Percentiles rank a stretch among this genome's conserved stretches.
These are phyloP conservation scores for Virgularia gustaviana DNA, from an alignment of 92 coral and sea anemone genomes.

Conservation along the genomic window DNA sequence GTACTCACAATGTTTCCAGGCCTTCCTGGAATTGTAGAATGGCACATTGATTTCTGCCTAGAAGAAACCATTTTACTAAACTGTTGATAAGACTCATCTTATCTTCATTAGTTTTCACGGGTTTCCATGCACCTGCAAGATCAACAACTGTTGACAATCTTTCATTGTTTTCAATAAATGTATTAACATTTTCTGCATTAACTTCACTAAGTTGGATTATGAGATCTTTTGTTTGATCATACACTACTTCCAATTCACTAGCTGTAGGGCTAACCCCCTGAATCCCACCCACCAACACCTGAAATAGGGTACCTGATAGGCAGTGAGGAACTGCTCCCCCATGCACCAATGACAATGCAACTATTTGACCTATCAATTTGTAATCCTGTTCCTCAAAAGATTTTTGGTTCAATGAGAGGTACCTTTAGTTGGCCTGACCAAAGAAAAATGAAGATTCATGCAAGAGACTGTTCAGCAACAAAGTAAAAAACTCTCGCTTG, in stretches of 20 bases:
- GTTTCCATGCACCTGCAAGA: constrained; percentile 33
- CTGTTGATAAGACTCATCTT: constrained; percentile 5
- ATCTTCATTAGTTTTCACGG: constrained; percentile 21
- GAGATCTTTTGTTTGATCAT: constrained; percentile 23
- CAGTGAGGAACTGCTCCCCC: constrained; percentile 30
- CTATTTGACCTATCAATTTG: background rate
- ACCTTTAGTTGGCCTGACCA: constrained; percentile 13
- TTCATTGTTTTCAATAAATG: constrained; percentile 23
- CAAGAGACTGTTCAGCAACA: constrained; percentile 27
- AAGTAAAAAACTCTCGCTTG: constrained; percentile 32
- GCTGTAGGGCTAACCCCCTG: constrained; percentile 26
- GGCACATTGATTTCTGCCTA: constrained; percentile 22
- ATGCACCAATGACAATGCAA: constrained; percentile 34
- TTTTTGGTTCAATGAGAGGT: constrained; percentile 15
- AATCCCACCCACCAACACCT: constrained; percentile 7
- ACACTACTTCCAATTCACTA: constrained; percentile 15
- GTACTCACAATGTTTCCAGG: constrained; percentile 24
- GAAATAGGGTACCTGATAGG: constrained; percentile 6
- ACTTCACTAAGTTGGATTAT: constrained; percentile 16
- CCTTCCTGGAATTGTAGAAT: constrained; percentile 22
- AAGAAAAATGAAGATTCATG: constrained; percentile 20
- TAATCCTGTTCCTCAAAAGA: constrained; percentile 24
- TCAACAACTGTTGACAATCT: constrained; percentile 31
- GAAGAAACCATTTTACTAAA: constrained; percentile 20
- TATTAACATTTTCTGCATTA: background rate